A percentile compares a stretch with the other conserved stretches of the same genome.
phyloP scores from a whole-genome alignment of 2,888 invertebrate species.

The Himalopsyche japonica region DNA sequence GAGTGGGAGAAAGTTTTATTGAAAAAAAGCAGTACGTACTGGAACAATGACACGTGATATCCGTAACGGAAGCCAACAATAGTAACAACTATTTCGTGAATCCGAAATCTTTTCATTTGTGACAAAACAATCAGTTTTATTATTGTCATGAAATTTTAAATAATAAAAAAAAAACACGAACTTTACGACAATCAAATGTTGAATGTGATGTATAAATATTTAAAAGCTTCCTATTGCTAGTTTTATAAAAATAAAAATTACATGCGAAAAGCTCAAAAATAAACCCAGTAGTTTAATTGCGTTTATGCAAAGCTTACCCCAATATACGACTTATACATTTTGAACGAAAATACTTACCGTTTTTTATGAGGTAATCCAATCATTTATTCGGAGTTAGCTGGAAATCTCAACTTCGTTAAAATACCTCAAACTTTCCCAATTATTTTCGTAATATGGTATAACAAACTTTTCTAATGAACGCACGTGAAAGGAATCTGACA shows the following conservation, averaged over 20 bases:
- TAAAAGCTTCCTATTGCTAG: too few species aligned
- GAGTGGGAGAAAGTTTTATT: too few species aligned
- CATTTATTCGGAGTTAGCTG: constrained; percentile 33
- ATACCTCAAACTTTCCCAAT: constrained; percentile 39
- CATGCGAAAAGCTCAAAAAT: neutral
- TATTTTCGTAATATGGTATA: constrained; percentile 40
- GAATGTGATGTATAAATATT: too few species aligned
- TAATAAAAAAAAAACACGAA: too few species aligned
- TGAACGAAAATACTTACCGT: neutral
- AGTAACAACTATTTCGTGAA: too few species aligned
- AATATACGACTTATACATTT: neutral
- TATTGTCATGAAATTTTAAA: too few species aligned
- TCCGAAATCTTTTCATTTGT: too few species aligned
- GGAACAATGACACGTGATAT: too few species aligned
- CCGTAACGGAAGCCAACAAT: too few species aligned
- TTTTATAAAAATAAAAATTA: neutral
- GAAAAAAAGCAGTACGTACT: too few species aligned
- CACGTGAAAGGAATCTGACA: constrained; percentile 39
- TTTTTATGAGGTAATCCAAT: constrained; percentile 32
- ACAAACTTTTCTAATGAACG: constrained; percentile 38
- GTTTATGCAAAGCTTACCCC: neutral
- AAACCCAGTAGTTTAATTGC: neutral
- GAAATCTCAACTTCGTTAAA: constrained; percentile 38
- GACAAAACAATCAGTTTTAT: too few species aligned
- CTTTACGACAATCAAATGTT: too few species aligned